These are phyloP conservation scores for Excalfactoria chinensis DNA, from an alignment of 2,113 vertebrate species.

Conservation along the genomic window DNA sequence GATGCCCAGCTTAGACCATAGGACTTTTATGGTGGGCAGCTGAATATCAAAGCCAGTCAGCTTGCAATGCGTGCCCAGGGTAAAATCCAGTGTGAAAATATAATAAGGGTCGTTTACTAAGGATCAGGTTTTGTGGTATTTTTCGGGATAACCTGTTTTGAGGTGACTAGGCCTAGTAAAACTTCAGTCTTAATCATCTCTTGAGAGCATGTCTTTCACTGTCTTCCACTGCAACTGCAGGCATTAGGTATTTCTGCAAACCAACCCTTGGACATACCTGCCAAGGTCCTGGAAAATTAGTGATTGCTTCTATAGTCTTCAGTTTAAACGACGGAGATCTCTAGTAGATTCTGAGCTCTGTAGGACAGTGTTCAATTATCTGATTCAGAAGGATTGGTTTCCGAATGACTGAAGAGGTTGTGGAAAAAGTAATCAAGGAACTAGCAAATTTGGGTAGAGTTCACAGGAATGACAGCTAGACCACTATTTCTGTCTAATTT, in stretches of 20 bases:
- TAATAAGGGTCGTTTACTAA: neutral
- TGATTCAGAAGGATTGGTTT: constrained; percentile 7
- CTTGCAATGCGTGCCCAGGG: neutral
- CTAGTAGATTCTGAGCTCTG: neutral
- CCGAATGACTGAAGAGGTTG: neutral
- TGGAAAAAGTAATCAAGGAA: neutral
- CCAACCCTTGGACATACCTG: neutral
- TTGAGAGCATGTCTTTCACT: neutral
- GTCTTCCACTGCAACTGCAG: constrained; percentile 17
- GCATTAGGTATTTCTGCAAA: constrained; percentile 43
- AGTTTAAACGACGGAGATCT: constrained; percentile 13
- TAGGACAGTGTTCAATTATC: neutral
- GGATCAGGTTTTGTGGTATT: neutral
- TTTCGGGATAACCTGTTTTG: constrained; percentile 49
- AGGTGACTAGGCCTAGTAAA: neutral
- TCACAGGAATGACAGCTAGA: neutral
- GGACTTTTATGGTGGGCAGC: neutral
- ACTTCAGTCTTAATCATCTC: constrained; percentile 17
- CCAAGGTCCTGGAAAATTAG: constrained; percentile 33
- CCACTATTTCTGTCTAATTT: neutral
- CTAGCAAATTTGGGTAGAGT: neutral
- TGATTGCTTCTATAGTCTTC: neutral
- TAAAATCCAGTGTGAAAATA: neutral
- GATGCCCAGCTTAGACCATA: neutral
- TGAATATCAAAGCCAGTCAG: neutral